Percentiles rank a stretch among this genome's conserved stretches.
phyloP scores from a whole-genome alignment of 2,888 invertebrate species.

The Thymelicus sylvestris region DNA sequence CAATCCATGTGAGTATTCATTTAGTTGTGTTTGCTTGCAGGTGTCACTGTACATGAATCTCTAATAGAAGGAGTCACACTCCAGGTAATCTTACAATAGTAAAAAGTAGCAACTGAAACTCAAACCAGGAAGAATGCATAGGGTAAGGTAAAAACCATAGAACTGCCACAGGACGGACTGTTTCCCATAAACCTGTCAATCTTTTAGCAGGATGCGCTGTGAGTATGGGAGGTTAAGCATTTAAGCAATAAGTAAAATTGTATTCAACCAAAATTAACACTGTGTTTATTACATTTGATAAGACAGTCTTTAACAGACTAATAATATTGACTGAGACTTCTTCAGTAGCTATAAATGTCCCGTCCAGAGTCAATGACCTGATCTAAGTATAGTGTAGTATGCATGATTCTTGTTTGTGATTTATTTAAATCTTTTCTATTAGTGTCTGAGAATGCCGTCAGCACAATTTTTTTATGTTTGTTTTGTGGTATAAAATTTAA shows the following conservation, averaged over 20 bases:
- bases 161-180: too few relatives aligned
- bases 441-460: constrained; percentile 7
- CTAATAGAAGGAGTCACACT: constrained; percentile 73
- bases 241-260: too few relatives aligned
- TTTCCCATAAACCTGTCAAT: too few relatives aligned
- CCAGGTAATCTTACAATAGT: constrained; percentile 57
- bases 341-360: constrained; percentile 18
- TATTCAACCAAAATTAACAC: background rate
- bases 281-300: background rate
- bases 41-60: constrained; percentile 70
- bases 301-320: background rate
- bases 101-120: background rate
- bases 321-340: constrained; percentile 20
- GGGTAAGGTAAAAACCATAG: too few relatives aligned
- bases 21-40: constrained; percentile 56
- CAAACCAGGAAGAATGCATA: background rate
- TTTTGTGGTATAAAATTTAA: too few relatives aligned
- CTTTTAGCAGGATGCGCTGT: too few relatives aligned
- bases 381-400: constrained; percentile 24
- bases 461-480: background rate
- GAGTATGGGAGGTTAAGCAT: too few relatives aligned
- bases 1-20: too few relatives aligned
- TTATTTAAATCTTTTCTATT: constrained; percentile 22
- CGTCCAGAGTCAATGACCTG: constrained; percentile 25
- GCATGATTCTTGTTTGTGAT: background rate